phyloP scores from a whole-genome alignment of 2,113 vertebrate species.

The Calyptommatus sinebrachiatus region DNA sequence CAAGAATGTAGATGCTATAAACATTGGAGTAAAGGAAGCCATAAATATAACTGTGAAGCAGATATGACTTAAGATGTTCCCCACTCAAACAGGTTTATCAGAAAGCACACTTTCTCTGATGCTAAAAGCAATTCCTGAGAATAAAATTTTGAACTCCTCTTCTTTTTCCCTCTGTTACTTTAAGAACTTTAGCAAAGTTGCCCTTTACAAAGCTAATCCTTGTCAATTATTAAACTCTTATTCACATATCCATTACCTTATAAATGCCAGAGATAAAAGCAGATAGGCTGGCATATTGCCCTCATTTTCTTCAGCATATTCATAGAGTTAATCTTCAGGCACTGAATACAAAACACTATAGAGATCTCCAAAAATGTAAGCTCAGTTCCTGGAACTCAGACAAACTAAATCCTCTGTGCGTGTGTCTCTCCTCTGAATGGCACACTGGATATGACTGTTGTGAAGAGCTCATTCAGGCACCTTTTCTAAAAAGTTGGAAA shows the following conservation, averaged over 20 bases:
- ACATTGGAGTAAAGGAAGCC: slow-evolving; percentile 17
- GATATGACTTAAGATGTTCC: neutral
- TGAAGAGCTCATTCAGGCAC: neutral
- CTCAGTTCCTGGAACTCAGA: neutral
- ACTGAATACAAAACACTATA: neutral
- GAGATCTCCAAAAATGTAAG: neutral
- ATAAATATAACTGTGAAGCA: slow-evolving; percentile 1
- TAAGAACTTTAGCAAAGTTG: slow-evolving; percentile 12
- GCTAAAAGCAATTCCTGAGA: neutral
- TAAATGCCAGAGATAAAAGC: neutral
- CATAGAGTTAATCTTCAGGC: slow-evolving; percentile 15
- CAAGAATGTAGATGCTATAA: neutral
- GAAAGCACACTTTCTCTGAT: slow-evolving; percentile 22
- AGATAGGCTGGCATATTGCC: slow-evolving; percentile 37
- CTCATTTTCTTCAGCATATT: slow-evolving; percentile 6
- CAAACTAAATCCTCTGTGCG: neutral
- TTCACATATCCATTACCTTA: slow-evolving; percentile 49
- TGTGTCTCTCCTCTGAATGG: neutral
- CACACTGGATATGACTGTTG: neutral
- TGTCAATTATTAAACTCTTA: slow-evolving; percentile 46
- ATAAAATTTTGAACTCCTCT: neutral
- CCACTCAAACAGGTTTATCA: neutral
- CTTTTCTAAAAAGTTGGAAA: slow-evolving; percentile 6
- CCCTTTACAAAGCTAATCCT: slow-evolving; percentile 32
- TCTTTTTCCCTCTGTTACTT: slow-evolving; percentile 13